Conservation (phyloP, 2,113 vertebrate species). For the Mola mola region DNA sequence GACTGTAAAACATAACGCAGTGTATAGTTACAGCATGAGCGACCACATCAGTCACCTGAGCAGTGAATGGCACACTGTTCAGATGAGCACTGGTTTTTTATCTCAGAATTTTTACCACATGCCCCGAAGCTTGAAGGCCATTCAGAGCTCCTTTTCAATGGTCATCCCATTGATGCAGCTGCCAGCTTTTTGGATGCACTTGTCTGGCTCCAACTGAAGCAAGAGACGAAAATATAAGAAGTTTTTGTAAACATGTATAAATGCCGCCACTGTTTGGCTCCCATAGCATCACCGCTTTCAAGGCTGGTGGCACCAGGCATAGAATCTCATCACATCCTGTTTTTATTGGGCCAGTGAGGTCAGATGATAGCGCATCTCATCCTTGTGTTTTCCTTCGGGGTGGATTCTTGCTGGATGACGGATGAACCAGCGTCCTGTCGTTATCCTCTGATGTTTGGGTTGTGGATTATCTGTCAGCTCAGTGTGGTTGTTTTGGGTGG, state of each 20-base stretch:
- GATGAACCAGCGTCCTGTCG: conserved; percentile 56
- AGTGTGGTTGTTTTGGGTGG: conserved; percentile 72
- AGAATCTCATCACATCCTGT: conserved; percentile 63
- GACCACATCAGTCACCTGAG: conserved; percentile 72
- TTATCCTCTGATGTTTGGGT: conserved; percentile 72
- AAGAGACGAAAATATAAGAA: not conserved
- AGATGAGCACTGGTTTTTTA: conserved; percentile 30
- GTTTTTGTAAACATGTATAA: conserved; percentile 14
- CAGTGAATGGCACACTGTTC: conserved; percentile 46
- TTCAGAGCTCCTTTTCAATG: conserved; percentile 36
- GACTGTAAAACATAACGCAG: conserved; percentile 62
- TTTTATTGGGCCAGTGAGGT: conserved; percentile 42
- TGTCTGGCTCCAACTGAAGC: conserved; percentile 21
- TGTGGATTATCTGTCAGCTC: conserved; percentile 71
- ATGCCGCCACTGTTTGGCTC: conserved; percentile 24
- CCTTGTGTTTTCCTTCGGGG: conserved; percentile 66
- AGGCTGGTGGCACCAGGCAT: conserved; percentile 36
- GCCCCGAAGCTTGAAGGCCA: conserved; percentile 34
- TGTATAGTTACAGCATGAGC: conserved; percentile 6
- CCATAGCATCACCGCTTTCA: conserved; percentile 28
- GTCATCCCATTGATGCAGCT: conserved; percentile 30
- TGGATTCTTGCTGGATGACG: conserved; percentile 62
- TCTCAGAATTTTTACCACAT: conserved; percentile 29
- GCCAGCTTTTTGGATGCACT: conserved; percentile 13
- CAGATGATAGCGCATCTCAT: conserved; percentile 49